Evolutionary conservation across 2,888 invertebrate species (phyloP), one percentile per base, ranked within the genome.

Genomic region (Apodemia hepburni): DNA sequence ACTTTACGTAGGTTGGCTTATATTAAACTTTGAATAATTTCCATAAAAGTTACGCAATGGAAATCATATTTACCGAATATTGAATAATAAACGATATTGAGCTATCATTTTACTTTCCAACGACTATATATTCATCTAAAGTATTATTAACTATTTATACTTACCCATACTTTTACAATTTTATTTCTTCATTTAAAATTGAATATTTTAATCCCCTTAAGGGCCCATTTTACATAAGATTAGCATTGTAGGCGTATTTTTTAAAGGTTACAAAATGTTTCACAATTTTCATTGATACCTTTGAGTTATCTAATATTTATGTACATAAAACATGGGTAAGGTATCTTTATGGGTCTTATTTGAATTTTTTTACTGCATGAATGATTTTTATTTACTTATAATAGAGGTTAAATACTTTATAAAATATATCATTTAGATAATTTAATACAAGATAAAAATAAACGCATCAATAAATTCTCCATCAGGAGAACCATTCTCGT

Each of bases 131-230:
- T 51, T 51, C 22, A 22, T 51, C 9, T 33, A 18, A 3, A 22
- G 22, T 38, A 54, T 61, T 35, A 38, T 58, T 47, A 58, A 61
- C 61, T 51, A 22, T 18, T 51, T 51, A 51, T 51, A 22, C 11
- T 51, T 51, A 51, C 3, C 51, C 51, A 51, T 1, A 17, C 51
- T 18, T 51, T 51, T 51, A 12, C 18, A 22, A 51, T 18, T 51
- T 51, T 18, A 58, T 47, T 58, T 58, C 61, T 61, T 33, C 45
- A 47, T 58, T 57, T 47, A 15, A 33, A 61, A 61, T 61, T 57
- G 61, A 61, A 61, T 61, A 61, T 58, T 58, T 58, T 58, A 69
- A 68, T 70, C 69, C 73, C 72, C 72, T 65, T 59, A 66, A 58
- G 60, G 45, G 54, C 62, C 61, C 72, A 71, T 71, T 74, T 11